Evolutionary conservation across 2,113 vertebrate species (phyloP).

Genomic region (Prolemur simus): DNA sequence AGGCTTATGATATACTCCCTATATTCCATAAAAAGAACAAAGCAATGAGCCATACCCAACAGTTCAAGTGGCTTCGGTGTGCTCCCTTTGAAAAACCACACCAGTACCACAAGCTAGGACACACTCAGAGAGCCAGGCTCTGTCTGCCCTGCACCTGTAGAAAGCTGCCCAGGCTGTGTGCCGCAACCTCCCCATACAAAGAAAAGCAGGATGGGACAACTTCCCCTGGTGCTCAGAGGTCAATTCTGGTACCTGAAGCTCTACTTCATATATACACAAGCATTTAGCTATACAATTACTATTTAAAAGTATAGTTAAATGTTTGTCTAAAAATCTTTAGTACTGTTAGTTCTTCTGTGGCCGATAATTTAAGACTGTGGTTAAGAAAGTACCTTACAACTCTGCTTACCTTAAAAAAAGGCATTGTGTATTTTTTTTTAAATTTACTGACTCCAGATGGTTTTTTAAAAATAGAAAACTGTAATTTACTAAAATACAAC

Average conservation of each 20-base stretch:
- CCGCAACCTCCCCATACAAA: not conserved
- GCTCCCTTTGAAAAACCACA: not conserved
- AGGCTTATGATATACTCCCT: not conserved
- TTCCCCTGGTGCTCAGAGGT: rapidly evolving
- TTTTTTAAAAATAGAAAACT: not conserved
- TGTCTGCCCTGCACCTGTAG: not conserved
- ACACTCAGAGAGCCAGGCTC: not conserved
- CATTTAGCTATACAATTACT: not conserved
- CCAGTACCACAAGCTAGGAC: not conserved
- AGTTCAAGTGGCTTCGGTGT: not conserved
- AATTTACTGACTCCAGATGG: not conserved
- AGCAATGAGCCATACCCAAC: not conserved
- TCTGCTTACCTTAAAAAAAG: not conserved
- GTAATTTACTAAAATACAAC: not conserved
- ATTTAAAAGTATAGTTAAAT: not conserved
- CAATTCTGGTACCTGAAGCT: not conserved
- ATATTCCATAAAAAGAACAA: not conserved
- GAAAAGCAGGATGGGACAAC: not conserved
- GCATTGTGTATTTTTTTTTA: not conserved
- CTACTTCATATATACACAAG: no score
- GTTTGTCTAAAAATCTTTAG: not conserved
- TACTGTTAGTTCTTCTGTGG: not conserved
- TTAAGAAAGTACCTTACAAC: not conserved
- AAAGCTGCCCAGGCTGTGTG: no score
- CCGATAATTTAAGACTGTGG: not conserved